phyloP scores from a whole-genome alignment of 2,797 vertebrate genomes.

The Arrhamphus sclerolepis region DNA sequence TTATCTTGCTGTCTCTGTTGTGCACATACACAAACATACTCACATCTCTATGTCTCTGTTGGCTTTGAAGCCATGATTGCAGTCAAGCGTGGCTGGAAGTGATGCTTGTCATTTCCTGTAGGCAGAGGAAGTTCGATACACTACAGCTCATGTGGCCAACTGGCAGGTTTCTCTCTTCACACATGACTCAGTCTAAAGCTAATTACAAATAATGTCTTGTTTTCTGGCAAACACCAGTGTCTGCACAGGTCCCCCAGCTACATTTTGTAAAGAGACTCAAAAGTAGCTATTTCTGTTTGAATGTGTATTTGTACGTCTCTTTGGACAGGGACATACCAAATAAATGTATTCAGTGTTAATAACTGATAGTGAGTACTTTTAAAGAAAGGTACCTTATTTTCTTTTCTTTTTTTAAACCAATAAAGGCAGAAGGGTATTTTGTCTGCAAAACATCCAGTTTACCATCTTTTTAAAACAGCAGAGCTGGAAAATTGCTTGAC shows the following conservation, averaged over 20 bases:
- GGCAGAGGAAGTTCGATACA: constrained; percentile 45
- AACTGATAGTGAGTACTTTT: too few relatives aligned
- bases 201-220: constrained; percentile 43
- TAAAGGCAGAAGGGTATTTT: too few relatives aligned
- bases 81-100: constrained; percentile 46
- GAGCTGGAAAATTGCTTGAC: too few relatives aligned
- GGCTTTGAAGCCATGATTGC: constrained; percentile 29
- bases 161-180: constrained; percentile 57
- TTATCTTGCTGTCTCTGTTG: not conserved
- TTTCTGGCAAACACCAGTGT: constrained; percentile 32
- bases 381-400: too few relatives aligned
- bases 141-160: constrained; percentile 54
- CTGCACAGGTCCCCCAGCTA: constrained; percentile 28
- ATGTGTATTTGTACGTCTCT: not conserved
- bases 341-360: too few relatives aligned
- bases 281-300: not conserved
- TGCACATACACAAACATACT: not conserved
- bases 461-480: too few relatives aligned
- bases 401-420: too few relatives aligned
- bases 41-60: constrained; percentile 24
- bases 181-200: constrained; percentile 48
- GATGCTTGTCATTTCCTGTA: constrained; percentile 60
- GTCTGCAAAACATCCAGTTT: too few relatives aligned
- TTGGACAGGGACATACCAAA: not conserved
- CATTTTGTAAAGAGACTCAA: not conserved